phyloP scores from a whole-genome alignment of 2,797 vertebrate genomes.

The Acipenser oxyrinchus region DNA sequence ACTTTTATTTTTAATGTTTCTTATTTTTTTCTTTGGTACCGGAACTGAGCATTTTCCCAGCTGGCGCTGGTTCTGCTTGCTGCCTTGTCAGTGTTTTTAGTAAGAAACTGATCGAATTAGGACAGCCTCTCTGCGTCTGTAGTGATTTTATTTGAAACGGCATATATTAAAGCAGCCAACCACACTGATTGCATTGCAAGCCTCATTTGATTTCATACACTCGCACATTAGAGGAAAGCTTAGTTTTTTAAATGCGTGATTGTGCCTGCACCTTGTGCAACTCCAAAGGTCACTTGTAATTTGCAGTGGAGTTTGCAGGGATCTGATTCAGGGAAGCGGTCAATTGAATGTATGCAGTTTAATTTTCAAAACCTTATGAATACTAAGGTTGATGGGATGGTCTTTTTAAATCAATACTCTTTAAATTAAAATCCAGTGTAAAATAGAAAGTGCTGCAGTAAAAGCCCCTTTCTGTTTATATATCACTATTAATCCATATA shows the following conservation, averaged over 20 bases:
- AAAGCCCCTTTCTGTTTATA: too few species aligned
- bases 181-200: constrained; percentile 66
- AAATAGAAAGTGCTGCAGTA: too few species aligned
- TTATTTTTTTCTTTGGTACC: not conserved
- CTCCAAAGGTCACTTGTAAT: constrained; percentile 60
- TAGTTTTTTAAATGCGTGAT: constrained; percentile 41
- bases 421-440: too few species aligned
- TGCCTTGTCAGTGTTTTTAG: constrained; percentile 46
- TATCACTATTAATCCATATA: too few species aligned
- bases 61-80: constrained; percentile 35
- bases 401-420: too few species aligned
- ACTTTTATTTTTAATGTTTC: not conserved
- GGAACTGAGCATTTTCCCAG: constrained; percentile 27
- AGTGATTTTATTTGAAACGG: constrained; percentile 65
- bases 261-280: constrained; percentile 52
- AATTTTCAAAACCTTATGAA: too few species aligned
- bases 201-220: constrained; percentile 64
- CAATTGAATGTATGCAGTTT: too few species aligned
- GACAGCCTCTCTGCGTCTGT: constrained; percentile 53
- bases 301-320: constrained; percentile 44
- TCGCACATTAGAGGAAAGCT: constrained; percentile 51
- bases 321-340: not conserved
- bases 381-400: too few species aligned
- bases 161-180: constrained; percentile 66
- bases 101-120: constrained; percentile 59